These are phyloP conservation scores for Xestia sexstrigata DNA, from an alignment of 2,888 invertebrate species.

Conservation along the genomic window DNA sequence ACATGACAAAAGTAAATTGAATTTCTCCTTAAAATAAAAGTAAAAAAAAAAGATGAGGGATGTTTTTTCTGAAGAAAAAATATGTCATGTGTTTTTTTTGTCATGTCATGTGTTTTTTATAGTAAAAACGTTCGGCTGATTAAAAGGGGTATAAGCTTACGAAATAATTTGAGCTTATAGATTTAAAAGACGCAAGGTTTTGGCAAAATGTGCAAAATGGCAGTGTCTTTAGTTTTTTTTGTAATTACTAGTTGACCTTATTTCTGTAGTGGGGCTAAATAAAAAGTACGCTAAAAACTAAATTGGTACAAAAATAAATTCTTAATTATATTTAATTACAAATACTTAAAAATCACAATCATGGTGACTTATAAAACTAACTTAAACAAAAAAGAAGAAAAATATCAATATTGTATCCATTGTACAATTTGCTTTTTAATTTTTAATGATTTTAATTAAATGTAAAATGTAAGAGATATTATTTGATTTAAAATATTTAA, in stretches of 20 bases:
- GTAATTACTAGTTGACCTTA: conserved; percentile 70
- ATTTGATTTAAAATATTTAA: conserved; percentile 43
- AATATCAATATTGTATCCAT: conserved; percentile 42
- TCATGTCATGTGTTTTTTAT: conserved; percentile 50
- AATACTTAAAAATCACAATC: conserved; percentile 86
- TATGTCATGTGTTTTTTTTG: conserved; percentile 28
- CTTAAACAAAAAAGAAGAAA: conserved; percentile 58
- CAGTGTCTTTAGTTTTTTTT: conserved; percentile 76
- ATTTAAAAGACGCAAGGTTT: conserved; percentile 55
- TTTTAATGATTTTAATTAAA: conserved; percentile 9
- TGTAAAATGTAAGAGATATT: conserved; percentile 15
- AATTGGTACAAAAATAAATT: conserved; percentile 87
- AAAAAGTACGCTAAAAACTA: conserved; percentile 71
- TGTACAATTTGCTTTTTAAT: conserved; percentile 46
- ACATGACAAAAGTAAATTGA: conserved; percentile 63
- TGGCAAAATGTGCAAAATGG: conserved; percentile 82
- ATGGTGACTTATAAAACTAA: conserved; percentile 81
- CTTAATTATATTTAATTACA: conserved; percentile 75
- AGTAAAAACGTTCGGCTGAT: conserved; percentile 57
- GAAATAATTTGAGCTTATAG: conserved; percentile 60
- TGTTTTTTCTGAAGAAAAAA: not conserved
- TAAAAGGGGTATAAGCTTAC: conserved; percentile 55
- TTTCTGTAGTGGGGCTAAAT: conserved; percentile 55
- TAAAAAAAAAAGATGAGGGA: not conserved
- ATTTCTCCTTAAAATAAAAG: not conserved